A percentile compares a stretch with the other conserved stretches of the same genome.
These are phyloP conservation scores for Kryphioiulus occultus DNA, from an alignment of 2,888 invertebrate genomes.

Conservation along the genomic window DNA sequence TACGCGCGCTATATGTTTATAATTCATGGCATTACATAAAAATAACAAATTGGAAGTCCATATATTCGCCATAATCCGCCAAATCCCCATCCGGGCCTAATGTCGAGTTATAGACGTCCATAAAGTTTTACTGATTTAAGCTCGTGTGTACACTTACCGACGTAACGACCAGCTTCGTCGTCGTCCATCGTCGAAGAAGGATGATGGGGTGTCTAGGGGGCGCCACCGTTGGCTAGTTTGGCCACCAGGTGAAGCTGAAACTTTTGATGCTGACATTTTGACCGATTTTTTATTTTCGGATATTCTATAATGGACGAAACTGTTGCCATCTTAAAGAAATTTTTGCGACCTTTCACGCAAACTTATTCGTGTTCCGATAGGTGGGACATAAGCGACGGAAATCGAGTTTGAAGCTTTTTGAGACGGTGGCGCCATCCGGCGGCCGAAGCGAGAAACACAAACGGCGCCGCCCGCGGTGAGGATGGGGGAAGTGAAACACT, in stretches of 20 bases:
- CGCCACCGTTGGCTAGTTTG: neutral
- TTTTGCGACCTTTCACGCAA: no score
- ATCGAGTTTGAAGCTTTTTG: no score
- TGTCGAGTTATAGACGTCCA: neutral
- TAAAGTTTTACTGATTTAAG: neutral
- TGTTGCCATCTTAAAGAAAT: no score
- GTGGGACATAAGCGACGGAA: no score
- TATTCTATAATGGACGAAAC: no score
- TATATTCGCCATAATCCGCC: neutral
- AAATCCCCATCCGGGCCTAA: neutral
- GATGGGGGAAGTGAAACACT: no score
- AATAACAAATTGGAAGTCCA: neutral
- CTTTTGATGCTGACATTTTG: neutral
- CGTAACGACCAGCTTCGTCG: neutral
- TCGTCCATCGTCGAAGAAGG: neutral
- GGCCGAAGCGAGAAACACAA: no score
- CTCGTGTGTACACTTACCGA: neutral
- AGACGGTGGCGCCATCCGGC: no score
- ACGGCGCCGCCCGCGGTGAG: no score
- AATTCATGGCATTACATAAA: neutral
- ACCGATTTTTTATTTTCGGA: no score
- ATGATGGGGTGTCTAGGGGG: neutral
- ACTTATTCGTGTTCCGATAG: no score
- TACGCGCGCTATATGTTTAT: neutral
- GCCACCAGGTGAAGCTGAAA: neutral